Evolutionary conservation across 2,113 vertebrate genomes (phyloP).

Genomic region (Platanista minor): DNA sequence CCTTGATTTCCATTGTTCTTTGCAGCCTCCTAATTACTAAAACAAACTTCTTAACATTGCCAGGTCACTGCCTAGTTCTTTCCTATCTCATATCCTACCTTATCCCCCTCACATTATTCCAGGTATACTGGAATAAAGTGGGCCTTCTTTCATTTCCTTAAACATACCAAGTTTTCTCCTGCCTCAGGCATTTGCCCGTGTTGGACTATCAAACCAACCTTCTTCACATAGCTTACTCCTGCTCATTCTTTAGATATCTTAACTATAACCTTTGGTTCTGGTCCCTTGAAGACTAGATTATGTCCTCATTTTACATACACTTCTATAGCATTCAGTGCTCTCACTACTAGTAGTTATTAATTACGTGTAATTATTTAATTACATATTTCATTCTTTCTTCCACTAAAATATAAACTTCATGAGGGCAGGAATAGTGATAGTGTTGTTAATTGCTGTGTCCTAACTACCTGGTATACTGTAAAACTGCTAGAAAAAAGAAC

Average conservation of each 20-base stretch:
- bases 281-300: not conserved
- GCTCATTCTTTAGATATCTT: conserved; percentile 6
- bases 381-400: not conserved
- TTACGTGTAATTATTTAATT: conserved; percentile 16
- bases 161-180: not conserved
- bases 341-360: not conserved
- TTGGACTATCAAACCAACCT: not conserved
- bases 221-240: not conserved
- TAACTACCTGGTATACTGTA: not conserved
- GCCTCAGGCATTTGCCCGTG: not conserved
- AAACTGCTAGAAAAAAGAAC: not conserved
- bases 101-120: not conserved
- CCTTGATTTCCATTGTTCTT: not conserved
- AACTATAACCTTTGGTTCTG: conserved; percentile 1
- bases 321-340: not conserved
- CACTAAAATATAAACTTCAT: not conserved
- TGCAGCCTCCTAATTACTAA: not conserved
- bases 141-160: not conserved
- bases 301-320: not conserved
- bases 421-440: not conserved
- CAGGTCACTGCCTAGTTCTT: not conserved
- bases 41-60: conserved; percentile 21
- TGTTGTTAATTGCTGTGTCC: not conserved
- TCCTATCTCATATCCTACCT: not conserved
- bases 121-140: not conserved